Percentiles rank a stretch among this genome's conserved stretches.
Conservation (phyloP, 2,113 vertebrate species). For the Neolamprologus sp. region DNA sequence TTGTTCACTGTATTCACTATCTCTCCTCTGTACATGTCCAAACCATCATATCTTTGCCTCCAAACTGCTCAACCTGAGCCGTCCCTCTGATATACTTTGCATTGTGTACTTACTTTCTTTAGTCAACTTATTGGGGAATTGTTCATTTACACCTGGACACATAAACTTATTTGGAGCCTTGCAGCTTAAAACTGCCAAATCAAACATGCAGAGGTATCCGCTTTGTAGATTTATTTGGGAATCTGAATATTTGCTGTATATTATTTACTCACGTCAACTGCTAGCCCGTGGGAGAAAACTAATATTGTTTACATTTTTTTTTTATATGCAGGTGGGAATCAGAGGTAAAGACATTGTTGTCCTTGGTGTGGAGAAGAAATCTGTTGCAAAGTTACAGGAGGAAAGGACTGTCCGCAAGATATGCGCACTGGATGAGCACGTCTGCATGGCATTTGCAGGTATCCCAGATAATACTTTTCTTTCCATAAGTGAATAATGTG, state of each 20-base stretch:
- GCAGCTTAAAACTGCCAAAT: not conserved
- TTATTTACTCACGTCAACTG: not conserved
- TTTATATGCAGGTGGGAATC: slow-evolving; percentile 72
- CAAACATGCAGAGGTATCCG: not conserved
- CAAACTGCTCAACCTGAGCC: not conserved
- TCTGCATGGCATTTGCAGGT: slow-evolving; percentile 84
- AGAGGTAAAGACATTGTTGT: slow-evolving; percentile 79
- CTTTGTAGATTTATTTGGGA: not conserved
- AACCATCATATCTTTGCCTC: not conserved
- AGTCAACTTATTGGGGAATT: not conserved
- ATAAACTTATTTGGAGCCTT: not conserved
- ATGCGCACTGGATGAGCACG: slow-evolving; percentile 77
- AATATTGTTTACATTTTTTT: not conserved
- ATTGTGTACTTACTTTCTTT: not conserved
- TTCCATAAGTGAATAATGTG: not conserved
- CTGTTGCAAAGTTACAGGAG: slow-evolving; percentile 78
- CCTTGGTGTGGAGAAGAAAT: slow-evolving; percentile 79
- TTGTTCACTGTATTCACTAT: not conserved
- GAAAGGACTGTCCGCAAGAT: slow-evolving; percentile 82
- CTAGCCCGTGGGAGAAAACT: not conserved
- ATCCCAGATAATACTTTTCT: not conserved
- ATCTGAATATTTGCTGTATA: not conserved
- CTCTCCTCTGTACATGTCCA: not conserved
- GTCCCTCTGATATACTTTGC: not conserved
- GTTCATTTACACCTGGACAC: not conserved